phyloP scores from a whole-genome alignment of 2,797 vertebrate genomes.

The Linurgus olivaceus region DNA sequence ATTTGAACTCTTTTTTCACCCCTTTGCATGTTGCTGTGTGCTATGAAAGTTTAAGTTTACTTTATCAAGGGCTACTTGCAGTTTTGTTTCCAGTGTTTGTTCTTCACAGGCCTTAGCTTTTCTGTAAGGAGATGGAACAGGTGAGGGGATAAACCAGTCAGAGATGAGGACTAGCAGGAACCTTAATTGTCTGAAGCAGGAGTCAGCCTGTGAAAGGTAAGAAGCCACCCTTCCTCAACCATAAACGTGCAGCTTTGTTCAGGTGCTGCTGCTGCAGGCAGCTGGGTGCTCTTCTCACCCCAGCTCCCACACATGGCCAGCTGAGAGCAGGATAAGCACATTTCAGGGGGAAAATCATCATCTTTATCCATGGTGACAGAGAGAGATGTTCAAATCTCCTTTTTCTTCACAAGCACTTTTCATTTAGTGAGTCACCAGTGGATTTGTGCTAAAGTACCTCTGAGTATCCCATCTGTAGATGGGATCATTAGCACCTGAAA shows the following conservation, averaged over 20 bases:
- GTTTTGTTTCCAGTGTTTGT: not conserved
- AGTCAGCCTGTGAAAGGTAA: not conserved
- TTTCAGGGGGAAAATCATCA: not conserved
- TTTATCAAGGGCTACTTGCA: not conserved
- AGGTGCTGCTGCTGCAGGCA: fast-evolving
- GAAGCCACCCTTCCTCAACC: not conserved
- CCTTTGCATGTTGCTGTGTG: not conserved
- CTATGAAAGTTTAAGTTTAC: not conserved
- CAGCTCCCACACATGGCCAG: not conserved
- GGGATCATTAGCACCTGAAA: not conserved
- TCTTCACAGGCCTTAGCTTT: not conserved
- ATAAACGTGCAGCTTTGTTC: not conserved
- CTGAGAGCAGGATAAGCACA: not conserved
- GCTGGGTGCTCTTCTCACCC: not conserved
- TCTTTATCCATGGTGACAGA: not conserved
- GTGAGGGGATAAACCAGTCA: not conserved
- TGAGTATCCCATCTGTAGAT: not conserved
- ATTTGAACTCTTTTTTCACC: not conserved
- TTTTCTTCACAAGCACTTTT: not conserved
- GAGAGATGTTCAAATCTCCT: not conserved
- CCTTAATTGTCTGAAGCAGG: not conserved
- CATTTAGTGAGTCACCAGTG: not conserved
- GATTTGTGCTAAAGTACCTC: not conserved
- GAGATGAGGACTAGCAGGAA: not conserved
- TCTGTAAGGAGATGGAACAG: not conserved